Base-by-base conservation (phyloP, 2,888 invertebrate genomes). In the Pseudoips prasinana region DNA sequence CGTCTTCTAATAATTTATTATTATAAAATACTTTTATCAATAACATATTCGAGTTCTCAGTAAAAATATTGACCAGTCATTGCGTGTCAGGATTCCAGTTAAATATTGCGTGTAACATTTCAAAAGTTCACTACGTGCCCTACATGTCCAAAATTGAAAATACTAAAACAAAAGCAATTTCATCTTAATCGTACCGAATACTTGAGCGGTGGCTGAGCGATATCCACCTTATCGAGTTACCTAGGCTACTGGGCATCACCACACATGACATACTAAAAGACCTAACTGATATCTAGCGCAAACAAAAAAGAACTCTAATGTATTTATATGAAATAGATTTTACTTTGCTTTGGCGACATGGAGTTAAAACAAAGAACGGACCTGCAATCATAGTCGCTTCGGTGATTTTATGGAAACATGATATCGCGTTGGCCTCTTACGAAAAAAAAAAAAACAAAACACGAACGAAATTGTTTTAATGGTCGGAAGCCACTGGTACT, bases 401-500 rank as follows among this genome's bases (percentile, higher is more conserved):
- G 87, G 65, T 88, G 87, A 78, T 82, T 88, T 88, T 87, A 81
- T 84, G 85, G 88, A 83, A 88, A 88, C 85, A 73, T 70, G 86
- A 88, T 86, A 87, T 73, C 73, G 78, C 76, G 85, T 82, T 85
- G 72, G 82, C 80, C 80, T 81, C 82, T 80, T 70, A 81, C 74
- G 86, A 86, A 87, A 88, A 85, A n/a, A 76, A 81, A 73, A 69
- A 75, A 78, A 83, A 63, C 65, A 58, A 75, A 77, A 72, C 76
- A 67, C 71, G 75, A 75, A 82, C 85, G 77, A 86, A 88, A 88
- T 82, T 82, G 83, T 87, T 88, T 85, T 85, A 87, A 87, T 86
- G 84, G 79, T 81, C 76, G 73, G 79, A 76, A 80, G 84, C 77
- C 76, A 69, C 74, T 65, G 67, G 71, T 63, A 69, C 69, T 68